A percentile compares a stretch with the other conserved stretches of the same genome.
These are phyloP conservation scores for Morelia viridis DNA, from an alignment of 2,797 vertebrate species.

Conservation along the genomic window DNA sequence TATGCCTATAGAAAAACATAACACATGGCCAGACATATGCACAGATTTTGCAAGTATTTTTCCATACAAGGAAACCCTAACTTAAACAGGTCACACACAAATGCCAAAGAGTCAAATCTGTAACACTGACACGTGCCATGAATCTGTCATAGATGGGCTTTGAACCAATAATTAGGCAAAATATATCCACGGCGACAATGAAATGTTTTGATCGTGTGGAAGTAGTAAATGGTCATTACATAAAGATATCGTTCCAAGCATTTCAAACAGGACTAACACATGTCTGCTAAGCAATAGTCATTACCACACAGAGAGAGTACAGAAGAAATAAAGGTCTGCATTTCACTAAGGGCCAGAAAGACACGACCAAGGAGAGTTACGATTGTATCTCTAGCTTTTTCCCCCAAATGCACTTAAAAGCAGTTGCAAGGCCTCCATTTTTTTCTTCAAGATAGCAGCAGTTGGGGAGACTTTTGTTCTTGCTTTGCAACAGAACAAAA, in stretches of 20 bases:
- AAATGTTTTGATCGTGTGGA: not conserved
- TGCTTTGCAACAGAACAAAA: not conserved
- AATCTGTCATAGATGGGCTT: not conserved
- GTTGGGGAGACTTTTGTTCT: not conserved
- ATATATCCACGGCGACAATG: not conserved
- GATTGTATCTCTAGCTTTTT: not conserved
- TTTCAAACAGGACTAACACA: not conserved
- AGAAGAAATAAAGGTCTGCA: not conserved
- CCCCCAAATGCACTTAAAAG: not conserved
- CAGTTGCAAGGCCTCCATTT: not conserved
- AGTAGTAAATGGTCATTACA: not conserved
- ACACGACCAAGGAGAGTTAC: not conserved
- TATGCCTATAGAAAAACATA: not conserved
- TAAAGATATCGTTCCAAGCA: not conserved
- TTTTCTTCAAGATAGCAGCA: not conserved
- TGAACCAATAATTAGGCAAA: not conserved
- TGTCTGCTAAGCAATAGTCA: not conserved
- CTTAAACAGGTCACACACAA: not conserved
- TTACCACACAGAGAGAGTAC: not conserved
- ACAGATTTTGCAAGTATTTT: not conserved
- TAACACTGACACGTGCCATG: not conserved
- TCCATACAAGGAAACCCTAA: not conserved
- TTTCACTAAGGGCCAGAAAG: not conserved
- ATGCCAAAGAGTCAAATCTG: not conserved
- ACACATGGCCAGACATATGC: not conserved